Conservation (phyloP, 2,888 invertebrate species). For the Allolobophora icterica region DNA sequence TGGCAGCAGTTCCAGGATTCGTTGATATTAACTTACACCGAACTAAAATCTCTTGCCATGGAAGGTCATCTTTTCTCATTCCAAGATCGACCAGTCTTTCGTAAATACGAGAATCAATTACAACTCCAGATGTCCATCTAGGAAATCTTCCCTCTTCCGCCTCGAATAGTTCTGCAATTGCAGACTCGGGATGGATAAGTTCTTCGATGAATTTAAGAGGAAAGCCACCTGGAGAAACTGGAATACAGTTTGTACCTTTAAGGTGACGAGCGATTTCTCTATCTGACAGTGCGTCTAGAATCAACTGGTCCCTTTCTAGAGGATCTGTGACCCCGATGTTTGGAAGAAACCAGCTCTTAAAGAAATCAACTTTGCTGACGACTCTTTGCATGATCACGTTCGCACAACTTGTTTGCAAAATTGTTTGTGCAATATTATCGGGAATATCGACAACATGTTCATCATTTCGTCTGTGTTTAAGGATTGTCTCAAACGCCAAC, state of each 20-base stretch:
- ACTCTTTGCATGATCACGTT: not conserved
- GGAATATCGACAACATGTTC: conserved; percentile 19
- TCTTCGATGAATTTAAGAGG: conserved; percentile 48
- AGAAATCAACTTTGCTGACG: conserved; percentile 44
- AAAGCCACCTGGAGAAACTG: conserved; percentile 50
- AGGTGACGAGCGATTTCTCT: conserved; percentile 46
- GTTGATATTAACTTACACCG: not conserved
- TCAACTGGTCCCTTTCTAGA: conserved; percentile 45
- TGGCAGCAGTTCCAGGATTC: conserved; percentile 28
- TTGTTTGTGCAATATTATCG: not conserved
- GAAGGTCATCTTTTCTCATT: conserved; percentile 29
- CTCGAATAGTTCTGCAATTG: conserved; percentile 47
- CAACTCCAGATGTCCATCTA: conserved; percentile 31
- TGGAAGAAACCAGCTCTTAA: conserved; percentile 49
- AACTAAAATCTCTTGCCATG: not conserved
- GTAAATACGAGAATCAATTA: not conserved
- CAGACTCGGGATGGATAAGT: conserved; percentile 51
- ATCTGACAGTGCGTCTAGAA: conserved; percentile 51
- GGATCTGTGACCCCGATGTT: conserved; percentile 42
- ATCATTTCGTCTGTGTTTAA: not conserved
- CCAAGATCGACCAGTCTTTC: not conserved
- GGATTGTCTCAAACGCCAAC: not conserved
- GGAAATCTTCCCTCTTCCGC: conserved; percentile 52
- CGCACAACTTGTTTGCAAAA: not conserved
- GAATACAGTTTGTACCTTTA: conserved; percentile 49